Conservation (phyloP, 2,888 invertebrate genomes). For the Stenichneumon culpator region DNA sequence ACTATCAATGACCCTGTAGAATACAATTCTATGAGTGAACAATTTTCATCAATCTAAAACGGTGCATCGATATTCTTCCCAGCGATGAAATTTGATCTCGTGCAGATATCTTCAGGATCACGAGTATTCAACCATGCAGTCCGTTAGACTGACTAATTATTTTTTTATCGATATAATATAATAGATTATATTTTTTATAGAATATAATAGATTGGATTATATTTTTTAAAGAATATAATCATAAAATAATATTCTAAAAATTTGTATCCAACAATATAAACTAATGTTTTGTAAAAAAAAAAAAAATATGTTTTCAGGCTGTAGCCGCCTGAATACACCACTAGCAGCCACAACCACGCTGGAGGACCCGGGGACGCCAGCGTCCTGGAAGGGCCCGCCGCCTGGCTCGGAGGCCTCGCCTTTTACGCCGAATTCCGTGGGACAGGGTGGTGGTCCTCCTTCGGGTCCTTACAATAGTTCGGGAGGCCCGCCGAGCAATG, state of each 20-base stretch:
- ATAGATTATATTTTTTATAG: no score
- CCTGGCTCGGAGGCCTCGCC: conserved; percentile 89
- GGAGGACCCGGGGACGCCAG: conserved; percentile 89
- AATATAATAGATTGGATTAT: no score
- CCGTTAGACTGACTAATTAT: no score
- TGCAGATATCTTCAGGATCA: no score
- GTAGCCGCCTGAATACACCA: conserved; percentile 90
- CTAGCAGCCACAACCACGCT: conserved; percentile 88
- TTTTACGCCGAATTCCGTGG: conserved; percentile 88
- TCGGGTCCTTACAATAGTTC: conserved; percentile 86
- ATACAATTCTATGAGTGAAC: not conserved
- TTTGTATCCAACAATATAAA: not conserved
- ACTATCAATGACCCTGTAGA: not conserved
- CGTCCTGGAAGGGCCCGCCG: conserved; percentile 93
- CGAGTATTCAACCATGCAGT: no score
- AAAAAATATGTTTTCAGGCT: conserved; percentile 87
- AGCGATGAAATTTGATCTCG: no score
- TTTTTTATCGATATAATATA: no score
- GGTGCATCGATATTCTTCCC: no score
- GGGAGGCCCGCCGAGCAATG: conserved; percentile 83
- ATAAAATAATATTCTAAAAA: not conserved
- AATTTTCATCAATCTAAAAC: no score
- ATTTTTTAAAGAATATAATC: not conserved
- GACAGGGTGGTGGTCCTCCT: conserved; percentile 86
- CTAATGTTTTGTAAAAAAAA: not conserved